Conservation (phyloP, 1,140 invertebrate genomes). For the Pectinophora gossypiella region DNA sequence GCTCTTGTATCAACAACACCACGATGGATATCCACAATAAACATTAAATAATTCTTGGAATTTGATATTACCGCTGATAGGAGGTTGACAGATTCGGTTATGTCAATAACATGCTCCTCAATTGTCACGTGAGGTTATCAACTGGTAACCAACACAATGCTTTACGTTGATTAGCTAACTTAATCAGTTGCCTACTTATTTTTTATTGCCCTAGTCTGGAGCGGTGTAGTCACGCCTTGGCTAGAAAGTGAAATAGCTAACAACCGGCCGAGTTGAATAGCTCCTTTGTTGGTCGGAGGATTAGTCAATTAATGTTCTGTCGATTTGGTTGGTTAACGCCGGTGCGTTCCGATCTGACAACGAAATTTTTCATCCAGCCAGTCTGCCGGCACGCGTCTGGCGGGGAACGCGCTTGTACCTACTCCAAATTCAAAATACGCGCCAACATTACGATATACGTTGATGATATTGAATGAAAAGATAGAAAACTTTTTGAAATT, state of each 20-base stretch:
- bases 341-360: conserved; percentile 55
- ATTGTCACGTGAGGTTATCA: too few relatives aligned
- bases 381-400: conserved; percentile 49
- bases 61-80: too few relatives aligned
- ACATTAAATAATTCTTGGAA: too few relatives aligned
- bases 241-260: conserved; percentile 54
- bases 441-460: conserved; percentile 18
- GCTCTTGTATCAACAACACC: too few relatives aligned
- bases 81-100: too few relatives aligned
- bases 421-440: conserved; percentile 31
- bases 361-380: conserved; percentile 42
- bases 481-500: conserved; percentile 5
- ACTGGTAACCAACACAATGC: too few relatives aligned
- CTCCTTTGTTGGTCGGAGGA: conserved; percentile 18
- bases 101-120: too few relatives aligned
- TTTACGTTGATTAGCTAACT: too few relatives aligned
- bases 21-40: too few relatives aligned
- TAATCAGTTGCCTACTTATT: conserved; percentile 26
- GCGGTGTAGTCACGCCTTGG: conserved; percentile 34
- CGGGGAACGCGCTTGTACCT: conserved; percentile 29
- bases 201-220: conserved; percentile 31
- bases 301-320: conserved; percentile 32
- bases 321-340: conserved; percentile 57
- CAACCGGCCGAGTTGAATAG: conserved; percentile 33
- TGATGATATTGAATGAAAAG: conserved; percentile 11